Base-by-base conservation (phyloP, 2,888 invertebrate species). In the Oscheius sp. region DNA sequence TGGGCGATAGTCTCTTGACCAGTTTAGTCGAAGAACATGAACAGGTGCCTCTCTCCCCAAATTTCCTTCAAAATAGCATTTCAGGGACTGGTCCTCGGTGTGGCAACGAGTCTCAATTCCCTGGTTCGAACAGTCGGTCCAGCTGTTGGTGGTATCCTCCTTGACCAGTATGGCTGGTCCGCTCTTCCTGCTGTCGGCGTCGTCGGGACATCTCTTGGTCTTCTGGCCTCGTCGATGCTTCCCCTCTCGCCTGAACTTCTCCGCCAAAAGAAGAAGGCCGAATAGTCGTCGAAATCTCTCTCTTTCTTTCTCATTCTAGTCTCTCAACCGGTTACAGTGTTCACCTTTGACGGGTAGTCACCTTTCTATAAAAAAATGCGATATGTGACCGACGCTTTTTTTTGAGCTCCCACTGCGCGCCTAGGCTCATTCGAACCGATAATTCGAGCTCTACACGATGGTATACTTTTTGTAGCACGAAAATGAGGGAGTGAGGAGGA, bases 11-110 rank as follows among this genome's bases (percentile, higher is more conserved):
- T 58, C 53, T 83, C 43, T 43, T 84, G 45, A 83, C 82, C 6
- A 68, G 77, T n/a, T 45, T 82, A 7, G 83, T 83, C 7, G 78
- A 81, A 35, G 80, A 81, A 69, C 74, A 80, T 6, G 80, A 84
- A 63, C 84, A 81, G 75, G 79, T 78, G 59, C 35, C 35, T 35
- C 35, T 9, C 35, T 35, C 9, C 9, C 9, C 35, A 3, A 35
- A 35, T 35, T 35, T 27, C 27, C 58, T 66, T 45, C 53, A 59
- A 16, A 29, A 41, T 18, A 29, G n/a, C n/a, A n/a, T 77, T 81
- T n/a, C 74, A 82, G 81, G 84, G 84, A n/a, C 35, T 83, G 16
- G 79, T 83, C 13, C 79, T 84, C 12, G 84, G 84, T n/a, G 74
- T 79, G 0, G 72, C 82, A 9, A 83, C 82, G n/a, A 77, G 82